A percentile compares a stretch with the other conserved stretches of the same genome.
phyloP scores from a whole-genome alignment of 2,797 vertebrate species.

The Taeniopygia guttata region DNA sequence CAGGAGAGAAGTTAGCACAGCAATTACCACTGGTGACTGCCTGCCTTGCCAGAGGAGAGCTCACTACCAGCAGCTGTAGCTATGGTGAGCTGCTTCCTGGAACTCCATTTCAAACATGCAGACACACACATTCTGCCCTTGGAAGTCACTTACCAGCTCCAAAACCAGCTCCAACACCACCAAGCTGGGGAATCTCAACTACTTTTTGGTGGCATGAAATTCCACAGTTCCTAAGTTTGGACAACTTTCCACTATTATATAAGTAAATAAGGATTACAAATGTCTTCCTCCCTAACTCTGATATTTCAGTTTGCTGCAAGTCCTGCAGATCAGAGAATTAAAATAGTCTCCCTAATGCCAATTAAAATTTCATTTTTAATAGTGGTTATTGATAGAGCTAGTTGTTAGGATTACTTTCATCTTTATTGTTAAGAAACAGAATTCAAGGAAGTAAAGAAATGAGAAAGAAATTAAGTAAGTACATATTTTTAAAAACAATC shows the following conservation, averaged over 20 bases:
- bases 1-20: neutral
- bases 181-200: rapidly evolving
- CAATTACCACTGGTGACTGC: neutral
- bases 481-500: neutral
- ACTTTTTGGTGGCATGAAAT: neutral
- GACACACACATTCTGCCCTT: neutral
- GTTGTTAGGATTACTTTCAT: neutral
- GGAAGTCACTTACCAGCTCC: neutral
- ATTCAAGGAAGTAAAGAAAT: neutral
- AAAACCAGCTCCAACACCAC: neutral
- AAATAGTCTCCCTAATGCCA: neutral
- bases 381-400: neutral
- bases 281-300: neutral
- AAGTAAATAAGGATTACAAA: neutral
- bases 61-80: neutral
- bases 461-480: neutral
- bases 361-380: neutral
- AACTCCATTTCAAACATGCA: neutral
- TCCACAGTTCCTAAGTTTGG: neutral
- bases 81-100: neutral
- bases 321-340: neutral
- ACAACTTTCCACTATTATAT: neutral
- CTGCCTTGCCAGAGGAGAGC: neutral
- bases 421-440: neutral
- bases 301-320: neutral